A percentile compares a stretch with the other conserved stretches of the same genome.
Conservation (phyloP, 2,113 vertebrate species). For the Pelobates fuscus region DNA sequence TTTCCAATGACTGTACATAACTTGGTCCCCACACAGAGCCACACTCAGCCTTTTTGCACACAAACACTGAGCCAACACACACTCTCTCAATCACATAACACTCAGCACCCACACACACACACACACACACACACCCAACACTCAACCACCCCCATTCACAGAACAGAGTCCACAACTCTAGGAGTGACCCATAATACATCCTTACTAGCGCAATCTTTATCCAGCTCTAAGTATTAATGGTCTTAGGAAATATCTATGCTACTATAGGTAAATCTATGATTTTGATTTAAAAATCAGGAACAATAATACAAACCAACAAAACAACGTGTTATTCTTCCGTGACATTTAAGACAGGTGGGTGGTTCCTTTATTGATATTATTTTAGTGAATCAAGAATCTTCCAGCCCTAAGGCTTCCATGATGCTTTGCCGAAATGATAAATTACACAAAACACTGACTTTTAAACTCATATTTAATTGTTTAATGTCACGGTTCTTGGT, state of each 20-base stretch:
- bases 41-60: no score
- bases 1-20: no score
- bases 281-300: slow-evolving; percentile 43
- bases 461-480: slow-evolving; percentile 96
- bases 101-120: no score
- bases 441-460: slow-evolving; percentile 89
- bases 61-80: no score
- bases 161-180: no score
- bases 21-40: no score
- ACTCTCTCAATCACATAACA: no score
- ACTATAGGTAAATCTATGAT: background rate
- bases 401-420: slow-evolving; percentile 55
- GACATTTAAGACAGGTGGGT: slow-evolving; percentile 15
- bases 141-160: no score
- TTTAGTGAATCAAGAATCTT: slow-evolving; percentile 52
- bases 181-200: no score
- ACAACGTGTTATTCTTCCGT: slow-evolving; percentile 32
- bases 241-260: background rate
- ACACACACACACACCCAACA: no score
- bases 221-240: no score
- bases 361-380: slow-evolving; percentile 48
- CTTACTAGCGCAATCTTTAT: no score
- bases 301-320: background rate
- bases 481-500: slow-evolving; percentile 93
- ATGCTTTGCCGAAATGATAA: slow-evolving; percentile 74